Conservation (phyloP, 2,797 vertebrate species). For the Cottoperca gobio region DNA sequence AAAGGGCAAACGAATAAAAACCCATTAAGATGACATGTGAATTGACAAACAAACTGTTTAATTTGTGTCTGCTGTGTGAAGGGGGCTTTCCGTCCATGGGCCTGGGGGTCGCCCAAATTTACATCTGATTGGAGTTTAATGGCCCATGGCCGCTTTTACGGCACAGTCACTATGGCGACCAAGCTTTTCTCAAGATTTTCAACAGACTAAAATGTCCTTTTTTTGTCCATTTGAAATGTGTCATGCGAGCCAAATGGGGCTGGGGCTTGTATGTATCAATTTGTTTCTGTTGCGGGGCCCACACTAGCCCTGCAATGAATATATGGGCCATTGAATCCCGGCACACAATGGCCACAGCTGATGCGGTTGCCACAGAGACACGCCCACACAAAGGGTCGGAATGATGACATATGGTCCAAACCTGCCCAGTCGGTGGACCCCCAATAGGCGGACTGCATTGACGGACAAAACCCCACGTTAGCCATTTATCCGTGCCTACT, state of each 20-base stretch:
- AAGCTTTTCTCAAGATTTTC: slow-evolving; percentile 94
- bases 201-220: slow-evolving; percentile 91
- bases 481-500: slow-evolving; percentile 86
- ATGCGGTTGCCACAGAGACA: slow-evolving; percentile 93
- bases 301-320: slow-evolving; percentile 90
- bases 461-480: slow-evolving; percentile 85
- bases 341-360: slow-evolving; percentile 89
- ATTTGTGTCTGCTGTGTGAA: slow-evolving; percentile 87
- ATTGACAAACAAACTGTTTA: slow-evolving; percentile 96
- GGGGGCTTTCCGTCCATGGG: slow-evolving; percentile 78
- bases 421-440: slow-evolving; percentile 87
- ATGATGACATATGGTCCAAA: slow-evolving; percentile 95
- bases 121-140: slow-evolving; percentile 96
- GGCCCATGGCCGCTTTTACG: slow-evolving; percentile 87
- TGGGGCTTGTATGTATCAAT: slow-evolving; percentile 94
- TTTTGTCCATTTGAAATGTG: slow-evolving; percentile 90
- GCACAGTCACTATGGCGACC: slow-evolving; percentile 87
- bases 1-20: slow-evolving; percentile 89
- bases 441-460: slow-evolving; percentile 85
- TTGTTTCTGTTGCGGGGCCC: slow-evolving; percentile 92
- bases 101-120: slow-evolving; percentile 87
- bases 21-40: slow-evolving; percentile 94
- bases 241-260: slow-evolving; percentile 88
- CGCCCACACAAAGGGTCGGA: slow-evolving; percentile 85
- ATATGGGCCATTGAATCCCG: slow-evolving; percentile 90